Conservation (phyloP, 1,140 invertebrate species). For the Ladona fulva region DNA sequence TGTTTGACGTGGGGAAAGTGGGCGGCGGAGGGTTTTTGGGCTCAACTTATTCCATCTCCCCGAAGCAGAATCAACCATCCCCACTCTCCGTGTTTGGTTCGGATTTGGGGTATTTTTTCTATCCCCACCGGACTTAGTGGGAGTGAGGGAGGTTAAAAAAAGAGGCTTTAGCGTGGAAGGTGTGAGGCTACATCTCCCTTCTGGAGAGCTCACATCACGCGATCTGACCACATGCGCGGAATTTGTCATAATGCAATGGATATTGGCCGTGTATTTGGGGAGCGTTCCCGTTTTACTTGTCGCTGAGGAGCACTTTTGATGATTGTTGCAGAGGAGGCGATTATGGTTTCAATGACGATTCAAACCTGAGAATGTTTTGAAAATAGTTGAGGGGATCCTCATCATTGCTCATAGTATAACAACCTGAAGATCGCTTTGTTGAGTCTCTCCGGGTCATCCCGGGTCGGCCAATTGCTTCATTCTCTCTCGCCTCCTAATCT, state of each 20-base stretch:
- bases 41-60: conserved; percentile 4
- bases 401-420: too few species aligned
- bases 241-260: background rate
- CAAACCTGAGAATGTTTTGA: too few species aligned
- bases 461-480: too few species aligned
- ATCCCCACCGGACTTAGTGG: background rate
- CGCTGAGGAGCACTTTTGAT: too few species aligned
- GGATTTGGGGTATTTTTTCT: background rate
- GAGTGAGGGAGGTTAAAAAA: background rate
- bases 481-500: too few species aligned
- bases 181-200: background rate
- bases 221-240: background rate
- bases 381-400: too few species aligned
- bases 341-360: too few species aligned
- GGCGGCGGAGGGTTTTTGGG: too few species aligned
- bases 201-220: background rate
- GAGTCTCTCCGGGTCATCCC: too few species aligned
- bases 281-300: background rate
- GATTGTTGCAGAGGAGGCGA: too few species aligned
- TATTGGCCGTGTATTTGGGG: background rate
- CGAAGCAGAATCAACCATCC: background rate
- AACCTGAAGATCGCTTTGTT: too few species aligned
- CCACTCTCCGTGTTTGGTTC: background rate
- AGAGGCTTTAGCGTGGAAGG: background rate
- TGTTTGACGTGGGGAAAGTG: too few species aligned